Evolutionary conservation across 2,113 vertebrate species (phyloP).

Genomic region (Willisornis vidua): DNA sequence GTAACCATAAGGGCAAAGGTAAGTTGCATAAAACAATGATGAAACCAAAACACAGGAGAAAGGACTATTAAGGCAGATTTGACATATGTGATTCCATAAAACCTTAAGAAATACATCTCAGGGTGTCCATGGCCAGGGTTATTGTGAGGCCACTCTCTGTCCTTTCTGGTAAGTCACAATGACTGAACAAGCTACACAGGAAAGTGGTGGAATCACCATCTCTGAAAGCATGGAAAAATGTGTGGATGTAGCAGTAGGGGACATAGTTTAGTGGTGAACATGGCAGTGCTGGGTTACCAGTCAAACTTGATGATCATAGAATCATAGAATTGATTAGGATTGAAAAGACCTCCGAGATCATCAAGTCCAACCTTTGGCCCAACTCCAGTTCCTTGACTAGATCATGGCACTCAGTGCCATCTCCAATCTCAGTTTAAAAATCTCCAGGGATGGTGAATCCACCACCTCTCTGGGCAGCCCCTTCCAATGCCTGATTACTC

Average conservation of each 20-base stretch:
- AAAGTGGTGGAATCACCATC: not conserved
- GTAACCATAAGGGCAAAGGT: not conserved
- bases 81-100: not conserved
- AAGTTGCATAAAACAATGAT: not conserved
- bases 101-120: fast-evolving
- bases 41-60: not conserved
- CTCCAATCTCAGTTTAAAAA: too few relatives aligned
- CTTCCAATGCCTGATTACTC: too few relatives aligned
- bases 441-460: too few relatives aligned
- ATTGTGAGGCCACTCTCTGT: not conserved
- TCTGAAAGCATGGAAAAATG: not conserved
- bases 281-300: not conserved
- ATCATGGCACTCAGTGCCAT: too few relatives aligned
- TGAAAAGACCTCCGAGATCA: too few relatives aligned
- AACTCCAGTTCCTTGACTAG: too few relatives aligned
- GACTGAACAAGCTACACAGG: not conserved
- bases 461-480: too few relatives aligned
- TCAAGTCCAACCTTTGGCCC: too few relatives aligned
- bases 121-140: not conserved
- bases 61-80: not conserved
- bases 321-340: too few relatives aligned
- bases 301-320: not conserved
- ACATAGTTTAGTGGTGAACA: not conserved
- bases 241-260: not conserved
- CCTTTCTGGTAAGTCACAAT: not conserved